phyloP scores from a whole-genome alignment of 2,888 invertebrate species.

The Leucophenga maculata region DNA sequence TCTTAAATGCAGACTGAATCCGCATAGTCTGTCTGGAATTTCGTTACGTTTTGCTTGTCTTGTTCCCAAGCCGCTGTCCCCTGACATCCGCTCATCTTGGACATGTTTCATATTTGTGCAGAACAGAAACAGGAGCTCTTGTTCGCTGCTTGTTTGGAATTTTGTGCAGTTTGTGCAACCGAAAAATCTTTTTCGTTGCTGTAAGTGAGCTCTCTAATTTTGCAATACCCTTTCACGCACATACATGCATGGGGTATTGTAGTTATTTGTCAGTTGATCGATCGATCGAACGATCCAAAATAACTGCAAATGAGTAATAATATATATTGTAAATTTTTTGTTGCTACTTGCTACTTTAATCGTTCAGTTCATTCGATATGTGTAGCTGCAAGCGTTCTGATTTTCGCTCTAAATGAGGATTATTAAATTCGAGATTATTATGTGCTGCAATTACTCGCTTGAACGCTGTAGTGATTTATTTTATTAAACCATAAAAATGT shows the following conservation, averaged over 20 bases:
- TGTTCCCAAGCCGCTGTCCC: background rate
- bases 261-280: background rate
- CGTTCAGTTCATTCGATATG: background rate
- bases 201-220: background rate
- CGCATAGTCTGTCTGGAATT: background rate
- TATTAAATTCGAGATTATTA: constrained; percentile 65
- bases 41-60: constrained; percentile 4
- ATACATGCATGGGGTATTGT: background rate
- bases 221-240: background rate
- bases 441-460: constrained; percentile 63
- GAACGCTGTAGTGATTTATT: constrained; percentile 56
- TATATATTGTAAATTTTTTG: constrained; percentile 10
- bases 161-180: constrained; percentile 43
- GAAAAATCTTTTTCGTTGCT: constrained; percentile 38
- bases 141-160: constrained; percentile 45
- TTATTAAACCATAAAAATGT: constrained; percentile 65
- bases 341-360: background rate
- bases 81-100: background rate
- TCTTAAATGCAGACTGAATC: constrained; percentile 4
- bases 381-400: constrained; percentile 44
- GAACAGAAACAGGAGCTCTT: constrained; percentile 39
- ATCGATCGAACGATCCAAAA: background rate
- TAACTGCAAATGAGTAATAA: constrained; percentile 17
- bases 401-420: constrained; percentile 63
- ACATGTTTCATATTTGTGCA: constrained; percentile 41